Evolutionary conservation across 2,888 invertebrate species (phyloP).

Genomic region (Dyspetes luteomarginatus): DNA sequence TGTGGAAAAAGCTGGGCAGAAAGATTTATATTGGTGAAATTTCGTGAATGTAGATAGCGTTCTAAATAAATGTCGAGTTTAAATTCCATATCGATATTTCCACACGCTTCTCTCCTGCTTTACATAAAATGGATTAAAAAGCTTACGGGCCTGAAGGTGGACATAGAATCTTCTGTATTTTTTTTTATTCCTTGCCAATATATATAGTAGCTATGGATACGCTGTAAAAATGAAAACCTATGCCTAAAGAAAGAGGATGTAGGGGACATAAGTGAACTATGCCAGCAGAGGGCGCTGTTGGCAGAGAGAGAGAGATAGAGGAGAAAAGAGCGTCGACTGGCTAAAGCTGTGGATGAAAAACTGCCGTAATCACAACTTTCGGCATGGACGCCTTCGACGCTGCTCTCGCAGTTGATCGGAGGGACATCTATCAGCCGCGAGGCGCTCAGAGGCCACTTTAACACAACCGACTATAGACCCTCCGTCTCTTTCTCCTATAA

Average conservation of each 20-base stretch:
- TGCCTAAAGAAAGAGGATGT: slow-evolving; percentile 4
- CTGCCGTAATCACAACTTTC: slow-evolving; percentile 67
- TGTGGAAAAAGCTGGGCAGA: background rate
- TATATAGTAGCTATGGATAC: no score
- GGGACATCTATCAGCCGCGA: slow-evolving; percentile 71
- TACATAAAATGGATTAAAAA: slow-evolving; percentile 35
- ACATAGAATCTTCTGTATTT: slow-evolving; percentile 13
- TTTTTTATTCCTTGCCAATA: slow-evolving; percentile 20
- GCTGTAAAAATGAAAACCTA: slow-evolving; percentile 37
- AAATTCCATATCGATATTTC: slow-evolving; percentile 31
- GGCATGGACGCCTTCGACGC: slow-evolving; percentile 64
- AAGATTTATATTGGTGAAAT: background rate
- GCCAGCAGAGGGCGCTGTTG: background rate
- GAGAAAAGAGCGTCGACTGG: slow-evolving; percentile 42
- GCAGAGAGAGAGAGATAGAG: background rate
- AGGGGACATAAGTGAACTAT: slow-evolving; percentile 4
- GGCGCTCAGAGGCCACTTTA: slow-evolving; percentile 68
- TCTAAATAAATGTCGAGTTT: slow-evolving; percentile 33
- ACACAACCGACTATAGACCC: slow-evolving; percentile 41
- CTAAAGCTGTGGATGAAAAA: slow-evolving; percentile 66
- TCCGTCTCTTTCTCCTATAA: slow-evolving; percentile 29
- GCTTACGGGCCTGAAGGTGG: background rate
- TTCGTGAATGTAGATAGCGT: slow-evolving; percentile 17
- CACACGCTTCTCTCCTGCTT: slow-evolving; percentile 14
- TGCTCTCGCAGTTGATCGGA: slow-evolving; percentile 58